These are phyloP conservation scores for Tarsius wallacei DNA, from an alignment of 2,797 vertebrate species.

Conservation along the genomic window DNA sequence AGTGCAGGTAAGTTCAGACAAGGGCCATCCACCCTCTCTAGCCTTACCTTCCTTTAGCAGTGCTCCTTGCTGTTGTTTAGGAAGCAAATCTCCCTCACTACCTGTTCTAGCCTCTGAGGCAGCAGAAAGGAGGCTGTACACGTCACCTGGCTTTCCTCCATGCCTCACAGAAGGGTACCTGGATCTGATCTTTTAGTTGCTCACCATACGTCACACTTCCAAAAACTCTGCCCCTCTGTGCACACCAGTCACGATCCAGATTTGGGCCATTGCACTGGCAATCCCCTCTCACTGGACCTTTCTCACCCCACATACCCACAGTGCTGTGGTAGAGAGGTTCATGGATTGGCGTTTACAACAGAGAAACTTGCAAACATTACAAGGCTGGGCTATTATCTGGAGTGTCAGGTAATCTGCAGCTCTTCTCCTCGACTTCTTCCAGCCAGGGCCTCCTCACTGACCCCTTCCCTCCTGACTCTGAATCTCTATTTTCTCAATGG, in stretches of 20 bases:
- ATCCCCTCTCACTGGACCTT: background rate
- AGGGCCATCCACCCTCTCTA: background rate
- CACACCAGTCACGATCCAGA: too few relatives aligned
- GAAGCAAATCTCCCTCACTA: constrained; percentile 72
- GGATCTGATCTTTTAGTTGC: background rate
- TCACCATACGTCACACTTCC: background rate
- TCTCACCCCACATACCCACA: background rate
- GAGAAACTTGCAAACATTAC: background rate
- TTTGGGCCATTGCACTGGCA: background rate
- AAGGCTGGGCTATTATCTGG: background rate
- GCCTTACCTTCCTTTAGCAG: constrained; percentile 87
- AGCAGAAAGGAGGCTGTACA: background rate
- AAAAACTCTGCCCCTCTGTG: background rate
- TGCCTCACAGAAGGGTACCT: background rate
- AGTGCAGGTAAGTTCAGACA: background rate
- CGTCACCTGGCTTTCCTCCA: background rate
- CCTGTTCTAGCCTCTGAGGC: constrained; percentile 79
- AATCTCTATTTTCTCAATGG: background rate
- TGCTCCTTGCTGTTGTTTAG: constrained; percentile 79
- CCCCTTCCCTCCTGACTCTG: background rate
- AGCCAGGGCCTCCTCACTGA: background rate
- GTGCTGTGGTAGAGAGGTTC: background rate
- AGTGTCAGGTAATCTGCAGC: background rate
- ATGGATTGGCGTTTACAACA: too few relatives aligned
- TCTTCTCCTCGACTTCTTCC: background rate